These are phyloP conservation scores for Ranitomeya imitator DNA, from an alignment of 2,113 vertebrate genomes.

Conservation along the genomic window DNA sequence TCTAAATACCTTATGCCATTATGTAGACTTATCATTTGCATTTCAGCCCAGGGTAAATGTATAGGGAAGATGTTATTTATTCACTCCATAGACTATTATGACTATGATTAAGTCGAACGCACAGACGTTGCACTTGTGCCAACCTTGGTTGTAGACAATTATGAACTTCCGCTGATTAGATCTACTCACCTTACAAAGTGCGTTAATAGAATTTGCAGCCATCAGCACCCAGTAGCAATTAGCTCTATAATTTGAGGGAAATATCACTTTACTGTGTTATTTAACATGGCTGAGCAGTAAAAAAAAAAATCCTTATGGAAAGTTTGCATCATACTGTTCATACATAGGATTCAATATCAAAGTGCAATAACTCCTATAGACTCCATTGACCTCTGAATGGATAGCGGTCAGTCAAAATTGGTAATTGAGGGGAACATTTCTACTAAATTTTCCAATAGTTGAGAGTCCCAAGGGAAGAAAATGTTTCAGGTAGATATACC, in stretches of 20 bases:
- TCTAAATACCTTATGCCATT: neutral
- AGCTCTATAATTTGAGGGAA: constrained; percentile 17
- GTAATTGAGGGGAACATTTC: neutral
- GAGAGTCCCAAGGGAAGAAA: no score
- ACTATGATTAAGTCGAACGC: neutral
- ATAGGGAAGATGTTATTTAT: neutral
- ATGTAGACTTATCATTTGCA: neutral
- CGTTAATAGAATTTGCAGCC: constrained; percentile 19
- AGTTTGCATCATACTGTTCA: neutral
- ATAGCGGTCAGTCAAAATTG: neutral
- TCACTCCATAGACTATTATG: constrained; percentile 6
- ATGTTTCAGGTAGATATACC: no score
- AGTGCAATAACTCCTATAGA: neutral
- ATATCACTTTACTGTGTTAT: constrained; percentile 12
- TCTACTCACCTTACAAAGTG: constrained; percentile 14
- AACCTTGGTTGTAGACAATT: constrained; percentile 15
- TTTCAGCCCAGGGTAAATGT: neutral
- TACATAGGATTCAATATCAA: neutral
- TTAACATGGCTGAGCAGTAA: neutral
- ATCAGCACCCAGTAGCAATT: constrained; percentile 21
- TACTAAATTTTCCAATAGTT: no score
- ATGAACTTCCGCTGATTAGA: constrained; percentile 26
- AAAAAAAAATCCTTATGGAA: neutral
- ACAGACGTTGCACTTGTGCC: constrained; percentile 22
- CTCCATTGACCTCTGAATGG: no score